Conservation (phyloP, 2,888 invertebrate species). For the Lobophora halterata region DNA sequence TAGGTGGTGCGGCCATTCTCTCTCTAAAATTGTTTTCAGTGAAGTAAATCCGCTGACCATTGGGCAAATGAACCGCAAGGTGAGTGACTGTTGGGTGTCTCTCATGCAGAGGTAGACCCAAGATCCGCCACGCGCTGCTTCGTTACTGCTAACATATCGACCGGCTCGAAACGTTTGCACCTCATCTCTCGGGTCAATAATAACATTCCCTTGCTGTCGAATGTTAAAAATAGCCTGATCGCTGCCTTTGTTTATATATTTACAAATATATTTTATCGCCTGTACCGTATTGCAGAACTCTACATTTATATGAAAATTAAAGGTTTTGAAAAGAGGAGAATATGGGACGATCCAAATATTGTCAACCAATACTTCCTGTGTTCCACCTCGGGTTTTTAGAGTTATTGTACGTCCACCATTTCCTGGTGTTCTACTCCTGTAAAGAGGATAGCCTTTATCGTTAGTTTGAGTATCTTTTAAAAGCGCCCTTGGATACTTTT, state of each 20-base stretch:
- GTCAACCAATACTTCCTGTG: constrained; percentile 19
- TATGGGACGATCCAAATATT: constrained; percentile 30
- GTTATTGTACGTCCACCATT: constrained; percentile 31
- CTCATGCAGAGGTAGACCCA: not conserved
- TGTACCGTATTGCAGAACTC: constrained; percentile 26
- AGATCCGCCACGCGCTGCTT: constrained; percentile 7
- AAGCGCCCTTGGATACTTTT: no score
- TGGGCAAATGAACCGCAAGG: not conserved
- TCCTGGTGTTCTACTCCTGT: constrained; percentile 32
- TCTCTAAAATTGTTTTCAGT: constrained; percentile 13
- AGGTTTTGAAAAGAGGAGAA: constrained; percentile 27
- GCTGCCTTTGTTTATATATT: constrained; percentile 32
- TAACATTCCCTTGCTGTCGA: no score
- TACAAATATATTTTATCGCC: constrained; percentile 31
- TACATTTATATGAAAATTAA: constrained; percentile 27
- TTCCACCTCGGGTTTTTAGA: no score
- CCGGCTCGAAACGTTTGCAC: not conserved
- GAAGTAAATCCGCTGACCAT: constrained; percentile 2
- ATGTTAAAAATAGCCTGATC: constrained; percentile 23
- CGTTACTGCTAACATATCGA: constrained; percentile 1
- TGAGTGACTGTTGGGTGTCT: constrained; percentile 1
- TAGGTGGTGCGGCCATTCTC: not conserved
- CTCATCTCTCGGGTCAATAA: not conserved
- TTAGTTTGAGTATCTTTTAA: no score
- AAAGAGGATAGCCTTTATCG: constrained; percentile 41